A percentile compares a stretch with the other conserved stretches of the same genome.
phyloP scores from a whole-genome alignment of 2,113 vertebrate species.

The Dolichallabes microphthalmus region DNA sequence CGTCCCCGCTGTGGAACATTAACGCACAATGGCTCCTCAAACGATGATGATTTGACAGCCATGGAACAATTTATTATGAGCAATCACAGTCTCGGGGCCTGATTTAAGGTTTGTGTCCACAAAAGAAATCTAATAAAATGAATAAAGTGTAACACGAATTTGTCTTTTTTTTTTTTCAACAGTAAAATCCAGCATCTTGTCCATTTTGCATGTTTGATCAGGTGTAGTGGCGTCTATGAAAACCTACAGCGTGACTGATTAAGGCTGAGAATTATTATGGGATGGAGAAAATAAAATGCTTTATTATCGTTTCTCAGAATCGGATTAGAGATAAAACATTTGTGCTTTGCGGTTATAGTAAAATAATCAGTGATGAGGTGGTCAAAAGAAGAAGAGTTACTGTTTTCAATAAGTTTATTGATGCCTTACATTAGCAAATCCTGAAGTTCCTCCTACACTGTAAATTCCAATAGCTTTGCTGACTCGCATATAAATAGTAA shows the following conservation, averaged over 20 bases:
- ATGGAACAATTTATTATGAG: conserved; percentile 25
- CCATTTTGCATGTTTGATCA: neutral
- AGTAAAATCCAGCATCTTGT: neutral
- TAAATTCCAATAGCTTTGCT: no score
- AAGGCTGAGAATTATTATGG: neutral
- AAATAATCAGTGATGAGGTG: neutral
- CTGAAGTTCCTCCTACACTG: neutral
- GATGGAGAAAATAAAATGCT: neutral
- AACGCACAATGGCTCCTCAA: conserved; percentile 7
- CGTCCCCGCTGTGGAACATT: conserved; percentile 1
- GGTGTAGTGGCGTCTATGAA: neutral
- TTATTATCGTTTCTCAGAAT: neutral
- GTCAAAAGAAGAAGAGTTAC: no score
- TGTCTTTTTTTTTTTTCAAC: neutral
- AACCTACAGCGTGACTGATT: neutral
- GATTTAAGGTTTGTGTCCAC: neutral
- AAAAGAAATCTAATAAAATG: neutral
- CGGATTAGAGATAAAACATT: neutral
- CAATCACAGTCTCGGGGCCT: neutral
- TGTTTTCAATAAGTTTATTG: no score
- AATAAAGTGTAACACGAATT: neutral
- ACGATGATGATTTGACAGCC: conserved; percentile 12
- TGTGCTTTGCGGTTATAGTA: neutral
- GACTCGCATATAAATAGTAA: no score
- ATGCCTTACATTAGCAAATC: no score